A percentile compares a stretch with the other conserved stretches of the same genome.
Evolutionary conservation across 2,797 vertebrate genomes (phyloP).

Genomic region (Numenius phaeopus): DNA sequence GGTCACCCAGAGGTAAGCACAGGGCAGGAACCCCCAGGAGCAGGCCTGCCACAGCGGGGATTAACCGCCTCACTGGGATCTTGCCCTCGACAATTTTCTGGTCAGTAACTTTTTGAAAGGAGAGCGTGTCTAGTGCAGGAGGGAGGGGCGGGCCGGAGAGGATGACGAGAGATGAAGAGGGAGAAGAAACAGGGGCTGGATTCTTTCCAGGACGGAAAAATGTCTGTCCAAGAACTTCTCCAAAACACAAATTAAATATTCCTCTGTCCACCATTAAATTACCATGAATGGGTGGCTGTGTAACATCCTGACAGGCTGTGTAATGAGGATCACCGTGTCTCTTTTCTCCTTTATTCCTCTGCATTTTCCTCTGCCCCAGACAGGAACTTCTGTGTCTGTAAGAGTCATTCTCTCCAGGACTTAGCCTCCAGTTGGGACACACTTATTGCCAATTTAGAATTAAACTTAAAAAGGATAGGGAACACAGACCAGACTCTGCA

Average conservation of each 20-base stretch:
- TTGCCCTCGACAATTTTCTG: conserved; percentile 68
- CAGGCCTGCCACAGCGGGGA: conserved; percentile 7
- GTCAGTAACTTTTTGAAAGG: conserved; percentile 71
- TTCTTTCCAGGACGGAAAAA: conserved; percentile 26
- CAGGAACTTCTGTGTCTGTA: not conserved
- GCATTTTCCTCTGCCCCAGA: not conserved
- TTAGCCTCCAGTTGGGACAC: not conserved
- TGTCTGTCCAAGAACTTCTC: conserved; percentile 33
- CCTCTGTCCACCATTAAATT: not conserved
- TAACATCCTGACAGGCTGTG: not conserved
- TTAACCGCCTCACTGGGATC: conserved; percentile 40
- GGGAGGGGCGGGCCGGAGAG: not conserved
- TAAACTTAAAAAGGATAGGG: not conserved
- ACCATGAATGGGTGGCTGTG: not conserved
- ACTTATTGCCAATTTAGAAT: not conserved
- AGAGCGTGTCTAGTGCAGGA: conserved; percentile 49
- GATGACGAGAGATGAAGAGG: not conserved
- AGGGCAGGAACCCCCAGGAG: conserved; percentile 17
- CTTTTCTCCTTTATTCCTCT: not conserved
- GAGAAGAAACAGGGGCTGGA: conserved; percentile 21
- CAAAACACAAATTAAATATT: not conserved
- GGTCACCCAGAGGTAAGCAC: conserved; percentile 37
- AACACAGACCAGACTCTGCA: not conserved
- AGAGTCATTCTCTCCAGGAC: not conserved
- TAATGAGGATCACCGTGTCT: not conserved